These are phyloP conservation scores for Sorex fumeus DNA, from an alignment of 2,113 vertebrate genomes.

Conservation along the genomic window DNA sequence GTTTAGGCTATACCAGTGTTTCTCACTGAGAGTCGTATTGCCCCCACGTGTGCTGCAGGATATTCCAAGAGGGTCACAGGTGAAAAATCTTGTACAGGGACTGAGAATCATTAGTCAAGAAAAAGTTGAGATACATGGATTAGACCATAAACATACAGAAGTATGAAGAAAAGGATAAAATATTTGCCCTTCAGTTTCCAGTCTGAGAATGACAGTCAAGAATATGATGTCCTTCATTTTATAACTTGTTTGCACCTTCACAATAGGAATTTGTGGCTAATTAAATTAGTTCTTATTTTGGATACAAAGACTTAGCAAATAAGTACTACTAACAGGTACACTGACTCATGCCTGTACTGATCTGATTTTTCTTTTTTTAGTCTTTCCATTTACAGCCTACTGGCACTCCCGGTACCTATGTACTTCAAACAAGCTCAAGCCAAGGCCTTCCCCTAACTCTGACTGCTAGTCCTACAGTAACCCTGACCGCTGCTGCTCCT, in stretches of 20 bases:
- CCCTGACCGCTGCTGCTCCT: constrained; percentile 94
- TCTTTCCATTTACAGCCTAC: constrained; percentile 99
- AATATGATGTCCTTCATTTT: neutral
- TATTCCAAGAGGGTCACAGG: too few species aligned
- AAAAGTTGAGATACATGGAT: too few species aligned
- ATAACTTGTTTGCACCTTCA: neutral
- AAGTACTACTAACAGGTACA: neutral
- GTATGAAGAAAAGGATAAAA: neutral
- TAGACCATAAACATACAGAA: neutral
- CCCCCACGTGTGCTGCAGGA: too few species aligned
- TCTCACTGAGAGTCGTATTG: too few species aligned
- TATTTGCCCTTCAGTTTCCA: neutral
- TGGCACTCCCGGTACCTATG: constrained; percentile 97
- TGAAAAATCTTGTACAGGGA: too few species aligned
- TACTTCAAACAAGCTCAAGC: constrained; percentile 95
- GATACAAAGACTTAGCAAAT: neutral
- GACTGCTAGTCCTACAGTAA: constrained; percentile 93
- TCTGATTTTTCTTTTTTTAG: constrained; percentile 83
- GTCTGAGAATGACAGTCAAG: neutral
- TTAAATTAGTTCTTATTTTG: neutral
- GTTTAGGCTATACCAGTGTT: neutral
- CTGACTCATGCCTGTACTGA: neutral
- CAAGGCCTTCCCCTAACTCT: constrained; percentile 96
- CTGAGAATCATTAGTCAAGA: too few species aligned
- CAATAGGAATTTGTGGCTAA: neutral